Conservation (phyloP, 2,888 invertebrate species). For the Hipparchia sbordonii region DNA sequence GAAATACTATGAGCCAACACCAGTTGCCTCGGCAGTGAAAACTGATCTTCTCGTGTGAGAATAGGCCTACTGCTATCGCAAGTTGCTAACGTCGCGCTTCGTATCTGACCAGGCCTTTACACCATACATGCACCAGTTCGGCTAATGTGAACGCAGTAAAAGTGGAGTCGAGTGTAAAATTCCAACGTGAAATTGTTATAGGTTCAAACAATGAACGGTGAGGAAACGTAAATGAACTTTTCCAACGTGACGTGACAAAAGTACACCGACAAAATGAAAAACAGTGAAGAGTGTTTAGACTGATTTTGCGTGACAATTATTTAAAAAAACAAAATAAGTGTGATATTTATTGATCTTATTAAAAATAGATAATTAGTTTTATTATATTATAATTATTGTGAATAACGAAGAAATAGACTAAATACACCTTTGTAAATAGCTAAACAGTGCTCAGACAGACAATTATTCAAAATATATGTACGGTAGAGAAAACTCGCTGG, state of each 20-base stretch:
- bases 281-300: conserved; percentile 81
- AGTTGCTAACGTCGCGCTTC: neutral
- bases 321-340: conserved; percentile 61
- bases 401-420: conserved; percentile 37
- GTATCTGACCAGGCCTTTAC: neutral
- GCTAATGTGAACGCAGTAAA: conserved; percentile 19
- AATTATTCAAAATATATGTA: conserved; percentile 33
- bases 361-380: conserved; percentile 52
- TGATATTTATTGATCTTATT: conserved; percentile 78
- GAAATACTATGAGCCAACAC: too few species aligned
- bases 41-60: too few species aligned
- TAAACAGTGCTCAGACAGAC: conserved; percentile 47
- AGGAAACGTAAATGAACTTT: conserved; percentile 55
- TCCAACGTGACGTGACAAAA: conserved; percentile 68
- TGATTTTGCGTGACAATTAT: conserved; percentile 49
- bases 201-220: conserved; percentile 61
- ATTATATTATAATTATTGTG: conserved; percentile 44
- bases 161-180: conserved; percentile 54
- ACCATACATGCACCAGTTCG: neutral
- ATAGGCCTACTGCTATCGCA: too few species aligned
- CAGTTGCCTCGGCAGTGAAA: too few species aligned
- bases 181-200: conserved; percentile 44
- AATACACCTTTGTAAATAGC: conserved; percentile 31
- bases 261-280: conserved; percentile 74
- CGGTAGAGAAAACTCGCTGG: conserved; percentile 42